Evolutionary conservation across 2,113 vertebrate species (phyloP).

Genomic region (Neogale vison): DNA sequence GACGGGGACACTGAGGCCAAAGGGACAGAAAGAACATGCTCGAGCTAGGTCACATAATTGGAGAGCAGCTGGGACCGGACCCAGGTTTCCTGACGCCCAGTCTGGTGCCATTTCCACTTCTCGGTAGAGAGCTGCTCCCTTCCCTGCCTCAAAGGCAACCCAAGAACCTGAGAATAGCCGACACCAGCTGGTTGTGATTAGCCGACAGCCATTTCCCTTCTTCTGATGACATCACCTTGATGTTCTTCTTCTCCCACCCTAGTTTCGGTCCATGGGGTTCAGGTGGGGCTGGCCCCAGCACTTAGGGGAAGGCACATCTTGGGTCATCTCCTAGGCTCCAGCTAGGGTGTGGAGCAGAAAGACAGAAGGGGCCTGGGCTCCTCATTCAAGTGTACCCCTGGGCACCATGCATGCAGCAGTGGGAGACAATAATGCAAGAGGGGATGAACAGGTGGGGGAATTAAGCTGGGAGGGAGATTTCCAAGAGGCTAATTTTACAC

Average conservation of each 20-base stretch:
- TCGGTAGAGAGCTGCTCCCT: not conserved
- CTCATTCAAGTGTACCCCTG: not conserved
- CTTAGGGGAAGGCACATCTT: not conserved
- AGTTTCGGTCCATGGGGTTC: not conserved
- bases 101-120: too few species aligned
- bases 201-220: not conserved
- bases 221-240: not conserved
- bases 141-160: not conserved
- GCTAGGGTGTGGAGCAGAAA: not conserved
- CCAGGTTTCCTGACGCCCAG: not conserved
- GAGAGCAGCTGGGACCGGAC: not conserved
- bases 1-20: not conserved
- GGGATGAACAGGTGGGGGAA: not conserved
- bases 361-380: not conserved
- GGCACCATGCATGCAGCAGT: rapidly evolving
- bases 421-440: not conserved
- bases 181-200: not conserved
- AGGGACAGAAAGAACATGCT: not conserved
- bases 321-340: not conserved
- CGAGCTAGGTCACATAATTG: not conserved
- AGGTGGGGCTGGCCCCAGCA: not conserved
- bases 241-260: too few species aligned
- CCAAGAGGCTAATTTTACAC: not conserved
- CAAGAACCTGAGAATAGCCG: not conserved
- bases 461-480: not conserved